Conservation (phyloP, 2,113 vertebrate genomes). For the Mandrillus leucophaeus region DNA sequence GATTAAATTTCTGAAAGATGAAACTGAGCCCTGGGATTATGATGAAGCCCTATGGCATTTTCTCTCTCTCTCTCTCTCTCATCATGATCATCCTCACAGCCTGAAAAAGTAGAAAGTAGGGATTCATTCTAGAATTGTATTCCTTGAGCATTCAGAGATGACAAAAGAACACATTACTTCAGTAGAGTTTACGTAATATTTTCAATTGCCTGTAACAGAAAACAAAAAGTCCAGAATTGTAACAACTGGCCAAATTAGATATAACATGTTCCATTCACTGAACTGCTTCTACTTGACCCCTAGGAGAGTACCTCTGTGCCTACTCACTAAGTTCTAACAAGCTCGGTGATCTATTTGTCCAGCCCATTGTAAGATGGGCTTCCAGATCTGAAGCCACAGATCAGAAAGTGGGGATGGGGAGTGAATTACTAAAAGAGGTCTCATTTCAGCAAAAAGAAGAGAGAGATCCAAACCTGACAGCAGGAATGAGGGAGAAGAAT, state of each 20-base stretch:
- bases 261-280: neutral
- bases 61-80: neutral
- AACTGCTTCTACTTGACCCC: neutral
- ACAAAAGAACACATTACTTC: neutral
- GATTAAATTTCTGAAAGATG: neutral
- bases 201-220: neutral
- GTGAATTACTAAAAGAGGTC: neutral
- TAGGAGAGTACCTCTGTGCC: neutral
- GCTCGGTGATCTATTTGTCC: neutral
- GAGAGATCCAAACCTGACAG: neutral
- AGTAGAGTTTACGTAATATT: neutral
- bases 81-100: neutral
- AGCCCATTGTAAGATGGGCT: neutral
- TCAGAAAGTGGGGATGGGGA: neutral
- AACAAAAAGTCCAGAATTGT: neutral
- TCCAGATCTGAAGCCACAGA: neutral
- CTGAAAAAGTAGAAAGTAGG: neutral
- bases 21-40: neutral
- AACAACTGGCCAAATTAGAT: neutral
- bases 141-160: neutral
- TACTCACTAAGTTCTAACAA: neutral
- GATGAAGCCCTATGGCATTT: neutral
- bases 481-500: neutral
- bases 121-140: neutral
- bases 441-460: neutral